Percentiles rank a stretch among this genome's conserved stretches.
These are phyloP conservation scores for Napeogenes inachia DNA, from an alignment of 2,888 invertebrate genomes.

Conservation along the genomic window DNA sequence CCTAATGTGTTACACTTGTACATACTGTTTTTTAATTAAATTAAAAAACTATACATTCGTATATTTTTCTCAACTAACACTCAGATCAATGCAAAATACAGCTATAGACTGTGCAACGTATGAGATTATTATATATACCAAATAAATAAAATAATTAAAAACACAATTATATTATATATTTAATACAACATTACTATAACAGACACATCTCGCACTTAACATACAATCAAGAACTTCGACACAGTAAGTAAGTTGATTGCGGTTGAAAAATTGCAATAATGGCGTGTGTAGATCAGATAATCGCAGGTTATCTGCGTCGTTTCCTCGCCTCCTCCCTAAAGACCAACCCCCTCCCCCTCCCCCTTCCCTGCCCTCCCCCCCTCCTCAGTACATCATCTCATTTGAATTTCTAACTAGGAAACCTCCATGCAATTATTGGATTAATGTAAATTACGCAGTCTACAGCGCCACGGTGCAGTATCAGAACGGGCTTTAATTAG, in stretches of 20 bases:
- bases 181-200: not conserved
- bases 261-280: constrained; percentile 30
- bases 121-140: too few species aligned
- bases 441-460: constrained; percentile 94
- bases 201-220: not conserved
- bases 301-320: constrained; percentile 54
- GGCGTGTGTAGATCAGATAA: constrained; percentile 41
- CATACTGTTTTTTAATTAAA: too few species aligned
- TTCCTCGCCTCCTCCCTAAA: constrained; percentile 58
- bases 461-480: constrained; percentile 78
- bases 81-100: too few species aligned
- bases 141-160: too few species aligned
- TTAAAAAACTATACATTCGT: too few species aligned
- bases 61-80: too few species aligned
- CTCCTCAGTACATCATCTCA: constrained; percentile 85
- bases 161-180: not conserved
- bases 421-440: constrained; percentile 96
- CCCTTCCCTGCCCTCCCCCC: constrained; percentile 40
- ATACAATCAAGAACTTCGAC: not conserved
- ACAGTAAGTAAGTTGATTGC: constrained; percentile 15
- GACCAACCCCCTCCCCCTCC: constrained; percentile 50
- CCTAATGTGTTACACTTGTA: constrained; percentile 23
- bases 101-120: too few species aligned
- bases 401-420: constrained; percentile 95
- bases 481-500: constrained; percentile 76